A percentile compares a stretch with the other conserved stretches of the same genome.
phyloP scores from a whole-genome alignment of 1,140 invertebrate genomes.

The Euschistus heros region DNA sequence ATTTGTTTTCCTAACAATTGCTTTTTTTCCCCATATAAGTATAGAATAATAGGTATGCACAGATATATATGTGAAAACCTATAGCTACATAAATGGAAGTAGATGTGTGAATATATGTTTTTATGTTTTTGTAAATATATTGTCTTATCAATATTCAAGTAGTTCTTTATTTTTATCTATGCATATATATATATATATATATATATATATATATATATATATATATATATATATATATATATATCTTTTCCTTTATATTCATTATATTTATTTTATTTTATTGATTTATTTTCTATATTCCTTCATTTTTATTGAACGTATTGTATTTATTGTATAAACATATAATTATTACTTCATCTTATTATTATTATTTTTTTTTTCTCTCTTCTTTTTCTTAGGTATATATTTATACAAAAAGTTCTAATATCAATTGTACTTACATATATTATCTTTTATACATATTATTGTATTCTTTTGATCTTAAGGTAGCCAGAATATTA shows the following conservation, averaged over 20 bases:
- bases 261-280: no score
- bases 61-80: not conserved
- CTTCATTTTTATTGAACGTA: not conserved
- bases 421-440: no score
- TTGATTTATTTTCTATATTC: no score
- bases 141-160: not conserved
- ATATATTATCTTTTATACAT: no score
- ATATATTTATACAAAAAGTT: no score
- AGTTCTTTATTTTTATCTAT: not conserved
- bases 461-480: no score
- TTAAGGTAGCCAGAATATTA: no score
- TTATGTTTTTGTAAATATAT: not conserved
- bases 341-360: not conserved
- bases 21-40: not conserved
- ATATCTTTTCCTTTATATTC: no score
- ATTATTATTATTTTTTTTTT: no score
- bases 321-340: not conserved
- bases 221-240: conserved; percentile 1
- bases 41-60: not conserved
- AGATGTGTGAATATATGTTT: not conserved
- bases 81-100: not conserved
- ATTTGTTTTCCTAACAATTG: no score
- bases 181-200: not conserved
- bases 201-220: conserved; percentile 1
- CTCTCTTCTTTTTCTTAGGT: no score